Conservation (phyloP, 2,888 invertebrate genomes). For the Microctonus hyperodae region DNA sequence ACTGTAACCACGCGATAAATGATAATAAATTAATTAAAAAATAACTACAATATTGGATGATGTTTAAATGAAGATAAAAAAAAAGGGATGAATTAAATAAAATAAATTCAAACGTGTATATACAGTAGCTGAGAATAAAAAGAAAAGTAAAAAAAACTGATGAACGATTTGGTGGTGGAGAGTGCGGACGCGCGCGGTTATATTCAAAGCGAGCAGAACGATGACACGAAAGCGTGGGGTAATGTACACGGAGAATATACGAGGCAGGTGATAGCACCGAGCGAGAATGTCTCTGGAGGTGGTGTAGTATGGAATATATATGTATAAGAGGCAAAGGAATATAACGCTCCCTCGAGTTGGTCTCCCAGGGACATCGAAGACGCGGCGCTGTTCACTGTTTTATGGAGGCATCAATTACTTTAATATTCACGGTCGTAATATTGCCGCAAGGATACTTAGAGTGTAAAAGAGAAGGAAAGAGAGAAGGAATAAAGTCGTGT, state of each 20-base stretch:
- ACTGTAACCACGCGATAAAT: neutral
- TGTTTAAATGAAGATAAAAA: neutral
- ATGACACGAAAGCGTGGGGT: constrained; percentile 22
- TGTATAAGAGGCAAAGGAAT: constrained; percentile 25
- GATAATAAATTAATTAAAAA: neutral
- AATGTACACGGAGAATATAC: constrained; percentile 37
- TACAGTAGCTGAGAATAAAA: constrained; percentile 31
- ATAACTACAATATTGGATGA: neutral
- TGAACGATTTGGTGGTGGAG: neutral
- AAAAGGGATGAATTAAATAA: neutral
- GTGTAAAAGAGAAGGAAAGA: constrained; percentile 10
- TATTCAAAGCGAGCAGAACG: constrained; percentile 27
- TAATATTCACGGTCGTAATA: constrained; percentile 57
- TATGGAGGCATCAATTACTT: constrained; percentile 58
- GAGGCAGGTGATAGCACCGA: constrained; percentile 34
- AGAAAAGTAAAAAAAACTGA: neutral
- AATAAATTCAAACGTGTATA: neutral
- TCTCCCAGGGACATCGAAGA: constrained; percentile 48
- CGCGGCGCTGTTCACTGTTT: constrained; percentile 48
- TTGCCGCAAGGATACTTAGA: constrained; percentile 38
- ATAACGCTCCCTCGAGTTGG: constrained; percentile 40
- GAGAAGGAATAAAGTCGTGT: constrained; percentile 17
- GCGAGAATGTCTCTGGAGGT: constrained; percentile 29
- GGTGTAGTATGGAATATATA: neutral
- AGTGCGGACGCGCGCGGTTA: neutral